Percentiles rank a stretch among this genome's conserved stretches.
These are phyloP conservation scores for Eristalis arbustorum DNA, from an alignment of 2,888 invertebrate genomes.

Conservation along the genomic window DNA sequence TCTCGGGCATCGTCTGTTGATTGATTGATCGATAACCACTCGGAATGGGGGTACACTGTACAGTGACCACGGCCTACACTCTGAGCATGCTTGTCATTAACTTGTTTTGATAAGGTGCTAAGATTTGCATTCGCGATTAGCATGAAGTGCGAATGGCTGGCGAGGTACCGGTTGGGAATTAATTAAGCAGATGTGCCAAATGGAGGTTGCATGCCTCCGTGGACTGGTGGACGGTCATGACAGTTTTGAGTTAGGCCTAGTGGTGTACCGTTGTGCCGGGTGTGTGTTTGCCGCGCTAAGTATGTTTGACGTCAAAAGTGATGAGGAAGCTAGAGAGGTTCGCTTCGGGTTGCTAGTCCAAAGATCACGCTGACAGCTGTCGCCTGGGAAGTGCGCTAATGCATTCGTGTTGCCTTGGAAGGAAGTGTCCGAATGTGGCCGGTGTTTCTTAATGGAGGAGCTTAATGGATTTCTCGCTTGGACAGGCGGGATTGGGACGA, in stretches of 20 bases:
- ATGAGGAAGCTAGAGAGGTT: background rate
- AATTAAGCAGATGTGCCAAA: constrained; percentile 50
- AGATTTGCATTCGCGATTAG: constrained; percentile 69
- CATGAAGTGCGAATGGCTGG: constrained; percentile 59
- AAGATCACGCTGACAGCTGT: constrained; percentile 16
- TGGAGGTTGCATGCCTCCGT: constrained; percentile 1
- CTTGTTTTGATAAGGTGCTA: constrained; percentile 65
- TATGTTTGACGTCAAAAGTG: background rate
- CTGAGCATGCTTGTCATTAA: constrained; percentile 60
- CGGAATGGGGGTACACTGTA: constrained; percentile 31
- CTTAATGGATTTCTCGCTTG: background rate
- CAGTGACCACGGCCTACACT: constrained; percentile 41
- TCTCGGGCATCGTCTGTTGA: constrained; percentile 20
- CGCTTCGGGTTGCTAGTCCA: background rate
- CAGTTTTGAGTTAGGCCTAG: constrained; percentile 16
- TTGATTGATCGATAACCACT: constrained; percentile 68
- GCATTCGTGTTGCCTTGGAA: background rate
- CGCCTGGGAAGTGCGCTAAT: background rate
- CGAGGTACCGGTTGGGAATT: constrained; percentile 56
- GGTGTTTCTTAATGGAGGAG: background rate
- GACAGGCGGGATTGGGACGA: background rate
- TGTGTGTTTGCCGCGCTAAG: constrained; percentile 2
- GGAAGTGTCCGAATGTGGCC: background rate
- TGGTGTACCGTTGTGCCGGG: constrained; percentile 16
- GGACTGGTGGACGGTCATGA: constrained; percentile 5